Evolutionary conservation across 2,888 invertebrate genomes (phyloP).

Genomic region (Eupithecia tripunctaria): DNA sequence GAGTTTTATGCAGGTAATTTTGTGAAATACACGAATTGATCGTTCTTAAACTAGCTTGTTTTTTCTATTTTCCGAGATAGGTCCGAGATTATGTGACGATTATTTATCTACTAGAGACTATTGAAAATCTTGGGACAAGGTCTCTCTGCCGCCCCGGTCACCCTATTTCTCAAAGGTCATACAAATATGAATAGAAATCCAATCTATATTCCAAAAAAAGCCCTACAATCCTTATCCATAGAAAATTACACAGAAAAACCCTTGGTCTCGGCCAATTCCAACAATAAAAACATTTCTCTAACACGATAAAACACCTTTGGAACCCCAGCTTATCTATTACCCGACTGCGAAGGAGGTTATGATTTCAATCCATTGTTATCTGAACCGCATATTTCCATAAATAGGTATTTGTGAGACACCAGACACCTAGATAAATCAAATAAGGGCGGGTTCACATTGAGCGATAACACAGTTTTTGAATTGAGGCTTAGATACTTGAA

Average conservation of each 20-base stretch:
- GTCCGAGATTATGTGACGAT: not conserved
- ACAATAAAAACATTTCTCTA: conserved; percentile 13
- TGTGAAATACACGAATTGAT: no score
- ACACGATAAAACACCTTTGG: conserved; percentile 9
- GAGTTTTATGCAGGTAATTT: no score
- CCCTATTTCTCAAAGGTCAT: not conserved
- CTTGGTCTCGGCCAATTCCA: not conserved
- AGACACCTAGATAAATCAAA: conserved; percentile 34
- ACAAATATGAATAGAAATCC: conserved; percentile 7
- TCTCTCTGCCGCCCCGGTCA: not conserved
- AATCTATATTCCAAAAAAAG: conserved; percentile 7
- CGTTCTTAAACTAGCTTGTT: no score
- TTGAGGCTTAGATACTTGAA: not conserved
- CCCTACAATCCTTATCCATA: conserved; percentile 8
- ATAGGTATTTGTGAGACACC: conserved; percentile 29
- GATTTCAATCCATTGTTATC: conserved; percentile 27
- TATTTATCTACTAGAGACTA: not conserved
- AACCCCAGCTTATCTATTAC: conserved; percentile 17
- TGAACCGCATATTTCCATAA: conserved; percentile 36
- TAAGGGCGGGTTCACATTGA: conserved; percentile 12
- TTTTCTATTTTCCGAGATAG: not conserved
- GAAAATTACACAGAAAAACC: conserved; percentile 6
- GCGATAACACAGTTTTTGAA: not conserved
- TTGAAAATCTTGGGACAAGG: not conserved
- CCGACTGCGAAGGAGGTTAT: not conserved